phyloP scores from a whole-genome alignment of 2,797 vertebrate genomes.

The Emys orbicularis region DNA sequence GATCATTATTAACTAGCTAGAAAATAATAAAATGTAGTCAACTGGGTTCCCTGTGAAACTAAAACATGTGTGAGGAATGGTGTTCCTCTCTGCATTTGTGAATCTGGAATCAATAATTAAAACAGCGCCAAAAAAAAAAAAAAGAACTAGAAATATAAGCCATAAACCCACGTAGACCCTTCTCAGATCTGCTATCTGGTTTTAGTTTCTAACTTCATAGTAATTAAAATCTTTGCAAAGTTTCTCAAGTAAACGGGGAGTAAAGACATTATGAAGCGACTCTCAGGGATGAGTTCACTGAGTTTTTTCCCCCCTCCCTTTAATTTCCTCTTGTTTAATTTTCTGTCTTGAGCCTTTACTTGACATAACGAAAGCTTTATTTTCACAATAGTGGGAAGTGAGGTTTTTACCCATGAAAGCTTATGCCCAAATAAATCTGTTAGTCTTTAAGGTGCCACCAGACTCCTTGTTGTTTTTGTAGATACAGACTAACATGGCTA shows the following conservation, averaged over 20 bases:
- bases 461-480: too few species aligned
- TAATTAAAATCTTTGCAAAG: not conserved
- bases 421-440: too few species aligned
- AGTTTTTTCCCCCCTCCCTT: not conserved
- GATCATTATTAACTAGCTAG: slow-evolving; percentile 9
- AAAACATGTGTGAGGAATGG: not conserved
- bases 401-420: too few species aligned
- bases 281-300: not conserved
- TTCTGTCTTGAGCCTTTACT: not conserved
- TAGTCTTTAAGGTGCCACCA: too few species aligned
- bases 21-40: not conserved
- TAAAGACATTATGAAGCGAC: not conserved
- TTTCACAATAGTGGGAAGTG: not conserved
- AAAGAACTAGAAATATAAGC: not conserved
- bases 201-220: not conserved
- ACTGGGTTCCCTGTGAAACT: not conserved
- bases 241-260: slow-evolving; percentile 26
- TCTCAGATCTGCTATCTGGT: not conserved
- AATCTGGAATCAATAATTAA: not conserved
- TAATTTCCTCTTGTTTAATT: not conserved
- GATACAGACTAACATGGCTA: too few species aligned
- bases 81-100: not conserved
- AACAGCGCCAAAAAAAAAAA: not conserved
- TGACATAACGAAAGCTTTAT: not conserved
- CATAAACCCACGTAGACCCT: not conserved